These are phyloP conservation scores for Hylaea fasciaria DNA, from an alignment of 2,888 invertebrate species.

Conservation along the genomic window DNA sequence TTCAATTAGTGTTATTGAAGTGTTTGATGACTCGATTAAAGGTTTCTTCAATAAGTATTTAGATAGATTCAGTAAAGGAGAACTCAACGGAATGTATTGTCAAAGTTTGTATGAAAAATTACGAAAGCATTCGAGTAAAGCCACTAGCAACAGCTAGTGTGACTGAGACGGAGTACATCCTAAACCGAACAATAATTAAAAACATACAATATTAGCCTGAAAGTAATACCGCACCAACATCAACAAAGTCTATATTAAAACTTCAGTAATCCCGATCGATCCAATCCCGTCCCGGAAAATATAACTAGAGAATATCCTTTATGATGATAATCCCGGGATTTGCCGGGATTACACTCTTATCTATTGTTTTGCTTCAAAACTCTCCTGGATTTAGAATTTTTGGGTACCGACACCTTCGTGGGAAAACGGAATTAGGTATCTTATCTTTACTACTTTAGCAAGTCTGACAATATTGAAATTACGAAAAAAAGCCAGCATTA, in stretches of 20 bases:
- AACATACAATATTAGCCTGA: slow-evolving; percentile 6
- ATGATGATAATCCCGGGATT: slow-evolving; percentile 39
- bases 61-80: no score
- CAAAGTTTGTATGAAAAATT: no score
- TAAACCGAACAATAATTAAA: no score
- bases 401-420: slow-evolving; percentile 25
- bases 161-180: no score
- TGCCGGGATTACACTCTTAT: slow-evolving; percentile 38
- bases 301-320: slow-evolving; percentile 39
- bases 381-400: slow-evolving; percentile 34
- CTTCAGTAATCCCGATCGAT: slow-evolving; percentile 32
- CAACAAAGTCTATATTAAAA: slow-evolving; percentile 31
- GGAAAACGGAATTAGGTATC: slow-evolving; percentile 1
- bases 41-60: no score
- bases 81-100: no score
- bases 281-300: slow-evolving; percentile 26
- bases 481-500: no score
- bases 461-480: background rate
- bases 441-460: background rate
- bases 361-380: slow-evolving; percentile 40
- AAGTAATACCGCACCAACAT: background rate
- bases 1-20: no score
- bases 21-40: no score
- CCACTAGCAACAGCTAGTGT: no score
- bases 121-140: no score